Conservation (phyloP, 2,797 vertebrate genomes). For the Sebastes itinus region DNA sequence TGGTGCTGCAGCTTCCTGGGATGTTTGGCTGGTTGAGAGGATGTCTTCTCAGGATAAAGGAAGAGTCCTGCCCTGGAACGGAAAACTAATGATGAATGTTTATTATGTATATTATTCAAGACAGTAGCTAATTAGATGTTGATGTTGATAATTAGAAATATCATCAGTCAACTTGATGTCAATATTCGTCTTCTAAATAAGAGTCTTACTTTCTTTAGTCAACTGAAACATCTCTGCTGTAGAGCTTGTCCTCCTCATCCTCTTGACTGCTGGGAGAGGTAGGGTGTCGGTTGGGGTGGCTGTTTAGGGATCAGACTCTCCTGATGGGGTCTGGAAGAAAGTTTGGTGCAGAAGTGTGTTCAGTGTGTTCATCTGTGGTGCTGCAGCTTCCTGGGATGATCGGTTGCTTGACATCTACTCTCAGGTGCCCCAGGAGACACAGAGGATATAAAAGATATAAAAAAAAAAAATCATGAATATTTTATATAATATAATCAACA, state of each 20-base stretch:
- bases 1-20: no score
- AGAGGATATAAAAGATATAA: neutral
- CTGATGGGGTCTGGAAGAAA: neutral
- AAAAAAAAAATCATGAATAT: neutral
- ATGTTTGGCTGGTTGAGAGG: no score
- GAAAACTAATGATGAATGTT: no score
- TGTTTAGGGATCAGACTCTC: neutral
- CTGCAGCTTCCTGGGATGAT: neutral
- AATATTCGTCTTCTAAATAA: neutral
- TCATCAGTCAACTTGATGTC: neutral
- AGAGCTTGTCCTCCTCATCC: neutral
- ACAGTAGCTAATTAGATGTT: no score
- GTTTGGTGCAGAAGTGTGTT: neutral
- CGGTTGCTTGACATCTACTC: neutral
- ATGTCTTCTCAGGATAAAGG: no score
- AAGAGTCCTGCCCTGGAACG: no score
- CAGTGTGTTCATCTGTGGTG: neutral
- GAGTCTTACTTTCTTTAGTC: neutral
- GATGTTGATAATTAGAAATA: no score
- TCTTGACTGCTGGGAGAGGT: neutral
- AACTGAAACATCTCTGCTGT: neutral
- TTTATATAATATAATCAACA: neutral
- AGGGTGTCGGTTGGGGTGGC: no score
- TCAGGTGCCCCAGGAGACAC: neutral
- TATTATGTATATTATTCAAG: no score